These are phyloP conservation scores for Anoplolepis gracilipes DNA, from an alignment of 1,140 invertebrate genomes.

Conservation along the genomic window DNA sequence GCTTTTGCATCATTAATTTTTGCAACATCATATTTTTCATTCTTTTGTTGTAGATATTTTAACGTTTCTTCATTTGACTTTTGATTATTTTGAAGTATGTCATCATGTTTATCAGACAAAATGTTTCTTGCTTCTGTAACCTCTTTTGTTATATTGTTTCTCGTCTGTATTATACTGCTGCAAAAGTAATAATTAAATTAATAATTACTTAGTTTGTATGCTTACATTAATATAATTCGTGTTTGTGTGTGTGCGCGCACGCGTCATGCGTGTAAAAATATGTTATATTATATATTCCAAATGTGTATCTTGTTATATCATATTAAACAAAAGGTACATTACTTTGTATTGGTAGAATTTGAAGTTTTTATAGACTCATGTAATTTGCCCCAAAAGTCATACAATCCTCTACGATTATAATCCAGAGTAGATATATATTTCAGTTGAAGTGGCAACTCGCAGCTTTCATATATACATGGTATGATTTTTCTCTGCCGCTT, in stretches of 20 bases:
- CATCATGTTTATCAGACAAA: neutral
- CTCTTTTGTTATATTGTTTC: neutral
- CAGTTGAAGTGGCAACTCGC: constrained; percentile 87
- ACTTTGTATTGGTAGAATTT: neutral
- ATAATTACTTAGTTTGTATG: neutral
- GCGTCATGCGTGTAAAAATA: too few species aligned
- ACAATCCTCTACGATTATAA: constrained; percentile 86
- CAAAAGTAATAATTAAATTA: constrained; percentile 23
- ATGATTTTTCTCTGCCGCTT: constrained; percentile 88
- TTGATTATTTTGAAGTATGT: neutral
- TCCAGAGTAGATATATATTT: constrained; percentile 87
- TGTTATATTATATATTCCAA: neutral
- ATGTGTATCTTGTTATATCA: neutral
- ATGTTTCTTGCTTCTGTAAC: constrained; percentile 8
- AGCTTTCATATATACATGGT: constrained; percentile 88
- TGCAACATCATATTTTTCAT: neutral
- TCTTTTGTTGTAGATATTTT: neutral
- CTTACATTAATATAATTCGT: constrained; percentile 13
- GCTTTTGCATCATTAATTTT: constrained; percentile 4
- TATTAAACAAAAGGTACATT: neutral
- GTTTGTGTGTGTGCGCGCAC: neutral
- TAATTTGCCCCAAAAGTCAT: constrained; percentile 89
- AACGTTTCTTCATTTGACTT: neutral
- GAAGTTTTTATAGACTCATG: constrained; percentile 83
- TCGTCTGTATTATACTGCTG: neutral